Percentiles rank a stretch among this genome's conserved stretches.
phyloP scores from a whole-genome alignment of 1,140 invertebrate genomes.

The Drosophila elegans region DNA sequence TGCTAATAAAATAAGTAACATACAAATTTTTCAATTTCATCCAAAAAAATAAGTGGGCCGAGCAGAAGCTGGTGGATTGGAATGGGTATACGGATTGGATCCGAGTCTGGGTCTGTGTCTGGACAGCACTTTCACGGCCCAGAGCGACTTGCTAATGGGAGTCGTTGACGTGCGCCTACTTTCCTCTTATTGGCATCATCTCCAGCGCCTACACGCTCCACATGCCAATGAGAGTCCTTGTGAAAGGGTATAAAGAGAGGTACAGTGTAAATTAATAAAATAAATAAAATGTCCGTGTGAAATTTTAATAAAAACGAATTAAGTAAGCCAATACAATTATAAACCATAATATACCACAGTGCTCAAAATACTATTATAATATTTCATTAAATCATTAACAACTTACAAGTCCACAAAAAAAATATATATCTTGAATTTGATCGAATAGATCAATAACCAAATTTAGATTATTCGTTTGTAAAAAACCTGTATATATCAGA shows the following conservation, averaged over 20 bases:
- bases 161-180: conserved; percentile 73
- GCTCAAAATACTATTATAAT: no score
- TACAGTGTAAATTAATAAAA: no score
- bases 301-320: no score
- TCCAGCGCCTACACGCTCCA: conserved; percentile 55
- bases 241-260: conserved; percentile 13
- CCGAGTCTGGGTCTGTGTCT: neutral
- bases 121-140: conserved; percentile 82
- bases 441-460: no score
- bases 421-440: no score
- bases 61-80: conserved; percentile 24
- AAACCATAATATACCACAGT: no score
- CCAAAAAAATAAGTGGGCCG: conserved; percentile 58
- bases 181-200: conserved; percentile 44
- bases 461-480: no score
- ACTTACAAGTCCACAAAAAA: no score
- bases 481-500: no score
- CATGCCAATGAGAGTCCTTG: conserved; percentile 5
- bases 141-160: conserved; percentile 79
- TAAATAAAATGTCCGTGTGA: no score
- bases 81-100: neutral
- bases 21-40: conserved; percentile 81
- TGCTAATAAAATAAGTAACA: conserved; percentile 84
- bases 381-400: no score
- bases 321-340: no score